Evolutionary conservation across 2,888 invertebrate genomes (phyloP).

Genomic region (Eristalinus sepulchralis): DNA sequence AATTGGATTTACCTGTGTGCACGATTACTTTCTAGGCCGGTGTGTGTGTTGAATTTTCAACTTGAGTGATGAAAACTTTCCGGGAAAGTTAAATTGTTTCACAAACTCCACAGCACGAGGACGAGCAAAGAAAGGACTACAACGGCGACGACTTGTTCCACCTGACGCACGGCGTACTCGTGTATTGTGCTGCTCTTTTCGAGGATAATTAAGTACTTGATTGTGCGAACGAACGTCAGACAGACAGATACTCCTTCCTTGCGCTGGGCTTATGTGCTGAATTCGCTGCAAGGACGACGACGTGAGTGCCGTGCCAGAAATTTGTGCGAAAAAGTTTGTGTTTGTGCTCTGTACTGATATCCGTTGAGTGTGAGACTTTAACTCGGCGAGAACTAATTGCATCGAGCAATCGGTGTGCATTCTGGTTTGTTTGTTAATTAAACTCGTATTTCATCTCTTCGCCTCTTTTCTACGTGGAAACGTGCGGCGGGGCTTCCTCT

Average conservation of each 20-base stretch:
- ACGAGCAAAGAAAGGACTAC: slow-evolving; percentile 20
- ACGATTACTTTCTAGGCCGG: slow-evolving; percentile 33
- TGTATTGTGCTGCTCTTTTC: slow-evolving; percentile 71
- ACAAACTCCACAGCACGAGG: slow-evolving; percentile 14
- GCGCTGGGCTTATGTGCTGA: slow-evolving; percentile 28
- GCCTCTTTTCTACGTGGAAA: slow-evolving; percentile 24
- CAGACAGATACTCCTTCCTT: slow-evolving; percentile 44
- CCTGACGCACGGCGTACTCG: slow-evolving; percentile 41
- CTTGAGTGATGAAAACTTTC: slow-evolving; percentile 66
- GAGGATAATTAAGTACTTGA: slow-evolving; percentile 78
- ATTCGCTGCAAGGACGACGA: slow-evolving; percentile 26
- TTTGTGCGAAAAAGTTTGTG: slow-evolving; percentile 48
- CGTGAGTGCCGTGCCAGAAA: slow-evolving; percentile 32
- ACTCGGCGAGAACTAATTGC: slow-evolving; percentile 45
- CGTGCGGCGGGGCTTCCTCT: slow-evolving; percentile 74
- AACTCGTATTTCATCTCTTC: slow-evolving; percentile 6
- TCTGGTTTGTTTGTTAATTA: slow-evolving; percentile 64
- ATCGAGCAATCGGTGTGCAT: slow-evolving; percentile 61
- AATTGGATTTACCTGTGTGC: slow-evolving; percentile 60
- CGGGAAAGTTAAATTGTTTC: slow-evolving; percentile 70
- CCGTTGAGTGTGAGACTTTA: slow-evolving; percentile 21
- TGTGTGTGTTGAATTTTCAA: slow-evolving; percentile 57
- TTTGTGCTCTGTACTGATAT: slow-evolving; percentile 10
- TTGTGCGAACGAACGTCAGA: slow-evolving; percentile 72
- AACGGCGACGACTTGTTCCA: slow-evolving; percentile 35